Percentiles rank a stretch among this genome's conserved stretches.
Conservation (phyloP, 2,113 vertebrate genomes). For the Taxidea taxus region DNA sequence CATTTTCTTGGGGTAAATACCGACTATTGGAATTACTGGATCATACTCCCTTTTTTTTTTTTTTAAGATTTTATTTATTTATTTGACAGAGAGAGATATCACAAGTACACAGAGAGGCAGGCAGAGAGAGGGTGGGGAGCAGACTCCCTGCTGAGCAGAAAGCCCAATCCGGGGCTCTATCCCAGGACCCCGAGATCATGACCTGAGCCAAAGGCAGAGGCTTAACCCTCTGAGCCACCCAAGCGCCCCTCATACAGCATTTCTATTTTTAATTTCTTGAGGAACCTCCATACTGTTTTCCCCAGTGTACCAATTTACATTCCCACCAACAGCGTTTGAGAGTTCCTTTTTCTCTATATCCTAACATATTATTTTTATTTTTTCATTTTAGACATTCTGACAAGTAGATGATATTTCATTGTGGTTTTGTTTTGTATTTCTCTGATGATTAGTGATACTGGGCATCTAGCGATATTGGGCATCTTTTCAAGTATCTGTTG, state of each 20-base stretch:
- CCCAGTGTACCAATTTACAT: background rate
- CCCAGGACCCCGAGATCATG: too few species aligned
- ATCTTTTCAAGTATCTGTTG: background rate
- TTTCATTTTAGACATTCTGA: background rate
- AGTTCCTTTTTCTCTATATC: background rate
- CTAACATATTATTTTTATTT: background rate
- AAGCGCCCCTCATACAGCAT: background rate
- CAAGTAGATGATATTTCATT: background rate
- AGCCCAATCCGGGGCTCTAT: too few species aligned
- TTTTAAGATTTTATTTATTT: too few species aligned
- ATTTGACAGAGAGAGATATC: background rate
- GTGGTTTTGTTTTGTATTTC: background rate
- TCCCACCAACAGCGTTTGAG: background rate
- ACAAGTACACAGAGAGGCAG: too few species aligned
- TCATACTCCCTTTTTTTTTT: background rate
- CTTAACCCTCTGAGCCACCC: too few species aligned
- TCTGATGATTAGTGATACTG: background rate
- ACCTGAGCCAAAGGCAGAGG: too few species aligned
- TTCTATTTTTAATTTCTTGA: background rate
- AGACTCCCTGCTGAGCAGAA: too few species aligned
- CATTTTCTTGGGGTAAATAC: background rate
- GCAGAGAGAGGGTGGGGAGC: too few species aligned
- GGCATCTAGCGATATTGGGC: background rate
- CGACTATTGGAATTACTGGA: background rate
- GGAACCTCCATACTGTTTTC: background rate